phyloP scores from a whole-genome alignment of 2,888 invertebrate species.

The Ormyrus rosae region DNA sequence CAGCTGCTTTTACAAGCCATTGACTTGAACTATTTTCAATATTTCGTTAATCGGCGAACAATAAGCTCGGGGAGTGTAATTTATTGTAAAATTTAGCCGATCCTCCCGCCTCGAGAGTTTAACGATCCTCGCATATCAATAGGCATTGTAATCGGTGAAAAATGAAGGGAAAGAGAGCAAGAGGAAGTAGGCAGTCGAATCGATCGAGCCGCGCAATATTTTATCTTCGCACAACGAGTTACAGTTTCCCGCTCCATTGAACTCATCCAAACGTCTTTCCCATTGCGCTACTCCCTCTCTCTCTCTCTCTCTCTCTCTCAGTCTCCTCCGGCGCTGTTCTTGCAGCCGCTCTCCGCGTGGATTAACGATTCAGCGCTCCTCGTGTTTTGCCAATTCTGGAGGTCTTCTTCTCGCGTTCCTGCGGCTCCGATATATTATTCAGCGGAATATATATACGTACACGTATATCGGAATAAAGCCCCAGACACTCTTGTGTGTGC shows the following conservation, averaged over 20 bases:
- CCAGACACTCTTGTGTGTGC: not conserved
- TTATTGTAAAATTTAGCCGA: conserved; percentile 4
- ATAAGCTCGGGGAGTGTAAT: not conserved
- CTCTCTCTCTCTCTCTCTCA: conserved; percentile 2
- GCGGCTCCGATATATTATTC: conserved; percentile 48
- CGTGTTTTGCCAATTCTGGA: conserved; percentile 30
- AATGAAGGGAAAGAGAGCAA: conserved; percentile 7
- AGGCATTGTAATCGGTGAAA: conserved; percentile 34
- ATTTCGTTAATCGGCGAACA: not conserved
- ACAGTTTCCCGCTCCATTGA: conserved; percentile 58
- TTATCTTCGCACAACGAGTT: conserved; percentile 55
- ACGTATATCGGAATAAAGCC: conserved; percentile 25
- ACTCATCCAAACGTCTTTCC: conserved; percentile 54
- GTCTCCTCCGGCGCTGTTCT: not conserved
- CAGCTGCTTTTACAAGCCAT: not conserved
- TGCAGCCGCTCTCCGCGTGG: not conserved
- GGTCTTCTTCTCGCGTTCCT: conserved; percentile 18
- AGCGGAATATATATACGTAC: conserved; percentile 3
- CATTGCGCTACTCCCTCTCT: conserved; percentile 22
- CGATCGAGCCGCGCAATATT: conserved; percentile 51
- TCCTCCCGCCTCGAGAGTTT: not conserved
- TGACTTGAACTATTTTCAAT: not conserved
- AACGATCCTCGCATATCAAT: not conserved
- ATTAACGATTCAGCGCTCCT: conserved; percentile 40
- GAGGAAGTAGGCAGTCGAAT: conserved; percentile 12